Evolutionary conservation across 2,797 vertebrate genomes (phyloP), one percentile per base, ranked within the genome.

Genomic region (Melanotaenia nigrans): DNA sequence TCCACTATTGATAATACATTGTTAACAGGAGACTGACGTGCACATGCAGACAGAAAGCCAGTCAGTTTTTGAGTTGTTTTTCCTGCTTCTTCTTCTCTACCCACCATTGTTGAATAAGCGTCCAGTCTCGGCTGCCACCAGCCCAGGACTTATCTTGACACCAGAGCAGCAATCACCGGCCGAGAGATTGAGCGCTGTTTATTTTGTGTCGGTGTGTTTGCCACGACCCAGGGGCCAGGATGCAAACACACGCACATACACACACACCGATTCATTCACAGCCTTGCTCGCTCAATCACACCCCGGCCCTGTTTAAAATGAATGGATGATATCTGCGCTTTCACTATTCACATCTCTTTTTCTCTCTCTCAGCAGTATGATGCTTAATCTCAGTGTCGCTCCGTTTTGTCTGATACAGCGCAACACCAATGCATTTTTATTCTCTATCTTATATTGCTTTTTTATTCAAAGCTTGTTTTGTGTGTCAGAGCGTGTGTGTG

Each of bases 91-190:
- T 36, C 61, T 45, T 3, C 58, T 78, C 78, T 61, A 61, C 87
- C 83, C 77, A 85, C 70, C 72, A 79, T 88, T 85, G 83, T 87
- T 65, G 35, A 65, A 76, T 40, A 8, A 68, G 73, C 32, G 47
- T 62, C 65, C 82, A 71, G 79, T 73, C 88, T 80, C 63, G n/a
- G 80, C 89, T 85, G 90, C 91, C 87, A 83, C 80, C 38, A 77
- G 89, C 82, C 89, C 81, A 61, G 80, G 84, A 89, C 89, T 93
- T 94, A 94, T 94, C 93, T 95, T 91, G 91, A 94, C 92, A 92
- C 91, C 45, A 72, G 89, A 91, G 93, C 91, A 85, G 89, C 89
- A 93, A 93, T 92, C 90, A 88, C 81, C 87, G 83, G 78, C 80
- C 58, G 76, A 76, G 79, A 93, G 92, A 94, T 93, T 91, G 91